These are phyloP conservation scores for Plestiodon gilberti DNA, from an alignment of 2,113 vertebrate genomes.

Conservation along the genomic window DNA sequence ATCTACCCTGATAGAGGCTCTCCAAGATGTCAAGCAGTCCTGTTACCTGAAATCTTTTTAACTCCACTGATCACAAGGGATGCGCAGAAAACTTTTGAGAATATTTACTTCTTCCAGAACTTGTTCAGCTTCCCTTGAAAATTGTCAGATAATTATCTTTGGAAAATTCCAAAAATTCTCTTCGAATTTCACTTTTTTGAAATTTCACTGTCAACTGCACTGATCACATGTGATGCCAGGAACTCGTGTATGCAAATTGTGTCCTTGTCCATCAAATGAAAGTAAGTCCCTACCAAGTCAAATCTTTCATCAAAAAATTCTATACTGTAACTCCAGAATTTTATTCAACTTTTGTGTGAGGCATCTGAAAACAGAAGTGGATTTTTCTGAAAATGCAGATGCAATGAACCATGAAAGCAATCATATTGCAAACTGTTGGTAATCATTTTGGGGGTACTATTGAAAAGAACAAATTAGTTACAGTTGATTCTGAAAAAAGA, in stretches of 20 bases:
- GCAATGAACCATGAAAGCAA: constrained; percentile 58
- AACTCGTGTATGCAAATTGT: not conserved
- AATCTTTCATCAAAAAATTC: not conserved
- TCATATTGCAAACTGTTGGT: constrained; percentile 62
- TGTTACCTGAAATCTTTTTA: not conserved
- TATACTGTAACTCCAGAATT: constrained; percentile 20
- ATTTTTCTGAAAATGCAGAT: constrained; percentile 57
- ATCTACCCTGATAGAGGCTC: not conserved
- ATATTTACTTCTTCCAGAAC: too few relatives aligned
- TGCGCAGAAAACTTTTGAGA: not conserved
- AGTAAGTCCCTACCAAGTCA: not conserved
- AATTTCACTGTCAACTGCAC: too few relatives aligned
- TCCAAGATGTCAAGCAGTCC: not conserved
- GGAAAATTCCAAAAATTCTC: too few relatives aligned
- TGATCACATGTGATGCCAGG: not conserved
- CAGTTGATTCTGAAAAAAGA: constrained; percentile 63
- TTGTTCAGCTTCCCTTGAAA: too few relatives aligned
- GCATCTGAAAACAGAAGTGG: constrained; percentile 26
- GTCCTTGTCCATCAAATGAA: not conserved
- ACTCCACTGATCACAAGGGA: not conserved
- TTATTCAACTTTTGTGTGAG: constrained; percentile 26
- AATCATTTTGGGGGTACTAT: constrained; percentile 57
- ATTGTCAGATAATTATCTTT: too few relatives aligned
- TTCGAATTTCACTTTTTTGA: too few relatives aligned
- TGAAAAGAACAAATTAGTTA: constrained; percentile 69